phyloP scores from a whole-genome alignment of 2,797 vertebrate genomes.

The Micrastur ruficollis region DNA sequence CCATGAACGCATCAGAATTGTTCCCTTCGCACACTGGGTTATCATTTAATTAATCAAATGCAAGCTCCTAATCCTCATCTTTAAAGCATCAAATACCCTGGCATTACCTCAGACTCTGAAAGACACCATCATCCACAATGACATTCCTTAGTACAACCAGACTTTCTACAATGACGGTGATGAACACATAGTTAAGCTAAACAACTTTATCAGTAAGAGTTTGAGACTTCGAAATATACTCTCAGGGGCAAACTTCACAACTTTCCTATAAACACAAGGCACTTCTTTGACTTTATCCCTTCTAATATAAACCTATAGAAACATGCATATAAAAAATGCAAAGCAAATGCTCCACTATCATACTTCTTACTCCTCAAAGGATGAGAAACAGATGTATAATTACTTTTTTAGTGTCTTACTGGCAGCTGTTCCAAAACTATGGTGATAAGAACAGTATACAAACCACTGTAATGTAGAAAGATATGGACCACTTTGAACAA shows the following conservation, averaged over 20 bases:
- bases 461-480: not conserved
- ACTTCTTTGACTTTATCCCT: not conserved
- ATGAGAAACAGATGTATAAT: conserved; percentile 46
- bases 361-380: not conserved
- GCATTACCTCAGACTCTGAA: not conserved
- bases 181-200: not conserved
- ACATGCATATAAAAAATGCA: not conserved
- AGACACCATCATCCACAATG: not conserved
- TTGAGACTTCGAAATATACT: not conserved
- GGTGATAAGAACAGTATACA: not conserved
- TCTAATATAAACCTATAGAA: not conserved
- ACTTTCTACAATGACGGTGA: not conserved
- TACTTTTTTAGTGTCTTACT: conserved; percentile 37
- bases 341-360: not conserved
- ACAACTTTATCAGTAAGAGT: not conserved
- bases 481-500: not conserved
- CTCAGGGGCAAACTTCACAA: not conserved
- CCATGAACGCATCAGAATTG: not conserved
- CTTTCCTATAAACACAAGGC: not conserved
- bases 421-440: conserved; percentile 35
- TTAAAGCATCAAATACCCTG: not conserved
- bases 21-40: not conserved
- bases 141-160: not conserved
- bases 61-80: not conserved
- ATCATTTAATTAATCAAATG: not conserved